Evolutionary conservation across 2,797 vertebrate genomes (phyloP).

Genomic region (Fundulus diaphanus): DNA sequence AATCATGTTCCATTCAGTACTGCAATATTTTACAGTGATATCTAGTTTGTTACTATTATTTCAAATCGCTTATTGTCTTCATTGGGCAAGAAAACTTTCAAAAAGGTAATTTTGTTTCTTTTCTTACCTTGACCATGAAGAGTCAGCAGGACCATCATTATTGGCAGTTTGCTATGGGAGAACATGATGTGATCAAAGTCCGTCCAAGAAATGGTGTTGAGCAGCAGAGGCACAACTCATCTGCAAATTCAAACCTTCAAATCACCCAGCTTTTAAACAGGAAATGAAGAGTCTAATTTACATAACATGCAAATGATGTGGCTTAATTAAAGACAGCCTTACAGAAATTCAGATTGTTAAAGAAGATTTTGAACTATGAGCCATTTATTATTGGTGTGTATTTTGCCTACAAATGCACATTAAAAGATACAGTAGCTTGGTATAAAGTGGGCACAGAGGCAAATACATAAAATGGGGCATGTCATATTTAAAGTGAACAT

Average conservation of each 20-base stretch:
- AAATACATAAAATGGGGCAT: no score
- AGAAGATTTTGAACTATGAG: no score
- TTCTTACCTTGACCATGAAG: constrained; percentile 10
- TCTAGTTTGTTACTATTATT: no score
- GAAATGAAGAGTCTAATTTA: constrained; percentile 14
- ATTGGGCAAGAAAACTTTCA: no score
- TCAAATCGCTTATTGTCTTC: no score
- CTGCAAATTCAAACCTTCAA: constrained; percentile 6
- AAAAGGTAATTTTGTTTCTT: not conserved
- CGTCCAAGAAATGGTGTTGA: constrained; percentile 14
- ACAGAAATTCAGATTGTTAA: not conserved
- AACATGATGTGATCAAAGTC: constrained; percentile 45
- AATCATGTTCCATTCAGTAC: no score
- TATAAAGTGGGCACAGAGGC: no score
- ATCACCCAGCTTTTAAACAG: not conserved
- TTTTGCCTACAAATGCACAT: no score
- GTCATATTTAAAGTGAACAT: no score
- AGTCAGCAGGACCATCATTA: constrained; percentile 27
- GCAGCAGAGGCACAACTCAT: constrained; percentile 3
- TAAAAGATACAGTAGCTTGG: no score
- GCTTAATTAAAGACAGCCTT: not conserved
- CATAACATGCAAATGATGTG: constrained; percentile 13
- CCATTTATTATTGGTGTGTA: no score
- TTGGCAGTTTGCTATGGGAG: not conserved
- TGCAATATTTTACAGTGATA: no score